Evolutionary conservation across 92 coral and sea anemone species (phyloP).

Genomic region (Chrysogorgia sp.): DNA sequence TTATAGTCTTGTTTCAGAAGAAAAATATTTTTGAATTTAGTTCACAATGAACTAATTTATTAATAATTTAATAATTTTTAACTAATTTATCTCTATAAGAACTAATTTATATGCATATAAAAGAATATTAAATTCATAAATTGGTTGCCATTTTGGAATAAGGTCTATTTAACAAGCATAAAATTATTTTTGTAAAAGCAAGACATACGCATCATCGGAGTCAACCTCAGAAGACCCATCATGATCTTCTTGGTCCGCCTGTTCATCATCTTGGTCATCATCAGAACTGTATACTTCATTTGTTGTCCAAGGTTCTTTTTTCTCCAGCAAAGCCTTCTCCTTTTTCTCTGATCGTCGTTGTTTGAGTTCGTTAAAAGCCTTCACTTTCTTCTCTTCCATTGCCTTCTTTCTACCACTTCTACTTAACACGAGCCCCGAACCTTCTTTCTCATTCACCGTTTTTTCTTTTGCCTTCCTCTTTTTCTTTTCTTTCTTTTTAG

Average conservation of each 20-base stretch:
- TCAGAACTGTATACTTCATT: constrained; percentile 91
- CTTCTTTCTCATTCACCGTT: constrained; percentile 69
- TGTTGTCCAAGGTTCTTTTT: constrained; percentile 86
- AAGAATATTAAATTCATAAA: too few species aligned
- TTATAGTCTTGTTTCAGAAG: too few species aligned
- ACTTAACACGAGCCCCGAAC: constrained; percentile 87
- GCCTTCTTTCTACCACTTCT: constrained; percentile 89
- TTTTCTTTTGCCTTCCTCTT: constrained; percentile 77
- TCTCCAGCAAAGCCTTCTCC: constrained; percentile 80
- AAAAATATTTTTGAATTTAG: too few species aligned
- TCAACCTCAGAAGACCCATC: constrained; percentile 86
- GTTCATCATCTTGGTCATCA: constrained; percentile 97
- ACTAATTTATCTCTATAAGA: too few species aligned
- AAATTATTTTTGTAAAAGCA: not conserved
- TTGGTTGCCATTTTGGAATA: too few species aligned
- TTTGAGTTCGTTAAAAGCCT: constrained; percentile 92
- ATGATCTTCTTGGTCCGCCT: constrained; percentile 85
- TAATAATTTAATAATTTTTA: too few species aligned
- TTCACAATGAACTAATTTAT: too few species aligned
- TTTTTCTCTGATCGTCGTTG: constrained; percentile 89
- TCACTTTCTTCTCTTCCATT: constrained; percentile 93
- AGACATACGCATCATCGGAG: constrained; percentile 83
- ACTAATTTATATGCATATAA: too few species aligned
- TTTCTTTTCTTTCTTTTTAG: constrained; percentile 92
- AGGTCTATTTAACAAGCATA: not conserved